Base-by-base conservation (phyloP, 2,888 invertebrate species). In the Scelioninae gen. 1 region DNA sequence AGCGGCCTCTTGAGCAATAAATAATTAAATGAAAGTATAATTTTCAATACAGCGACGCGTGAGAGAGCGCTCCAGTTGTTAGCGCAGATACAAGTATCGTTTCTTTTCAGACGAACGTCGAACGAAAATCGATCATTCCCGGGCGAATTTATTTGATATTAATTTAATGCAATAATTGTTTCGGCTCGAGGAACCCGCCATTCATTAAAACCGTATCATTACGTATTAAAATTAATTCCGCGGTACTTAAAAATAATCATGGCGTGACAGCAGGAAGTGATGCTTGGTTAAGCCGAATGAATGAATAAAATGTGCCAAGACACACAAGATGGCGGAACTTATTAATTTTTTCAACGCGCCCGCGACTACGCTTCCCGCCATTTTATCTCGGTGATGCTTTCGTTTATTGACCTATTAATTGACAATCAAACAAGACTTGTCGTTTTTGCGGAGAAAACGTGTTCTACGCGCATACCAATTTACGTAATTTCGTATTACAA, bases 241-340 rank as follows among this genome's bases (percentile, higher is more conserved):
- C 71, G 56, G 81, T 71, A 76, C 81, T 81, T 81, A 76, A 81
- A 81, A 81, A 76, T 81, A 81, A 81, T 81, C 76, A 81, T 81
- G 76, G 81, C 81, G 81, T 81, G 81, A 81, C 81, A 81, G 76
- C 81, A 81, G 81, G 81, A 81, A 81, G 81, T 81, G 69, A 81
- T 81, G 81, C 80, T 80, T 80, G 80, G 80, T 80, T 80, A 75
- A 81, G 31, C 58, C 58, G 58, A 75, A 81, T 81, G 80, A 81
- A 81, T 81, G 75, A 69, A 81, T 81, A 81, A 81, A 81, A 81
- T 81, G 80, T 75, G 38, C 58, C 75, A 81, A 81, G 80, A 81
- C 80, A 75, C 75, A 66, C 75, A 75, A 75, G 69, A 81, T 75
- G 69, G 80, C 65, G 75, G 75, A 80, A 80, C 75, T 81, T 75